A percentile compares a stretch with the other conserved stretches of the same genome.
These are phyloP conservation scores for Portevinia maculata DNA, from an alignment of 2,888 invertebrate species.

Conservation along the genomic window DNA sequence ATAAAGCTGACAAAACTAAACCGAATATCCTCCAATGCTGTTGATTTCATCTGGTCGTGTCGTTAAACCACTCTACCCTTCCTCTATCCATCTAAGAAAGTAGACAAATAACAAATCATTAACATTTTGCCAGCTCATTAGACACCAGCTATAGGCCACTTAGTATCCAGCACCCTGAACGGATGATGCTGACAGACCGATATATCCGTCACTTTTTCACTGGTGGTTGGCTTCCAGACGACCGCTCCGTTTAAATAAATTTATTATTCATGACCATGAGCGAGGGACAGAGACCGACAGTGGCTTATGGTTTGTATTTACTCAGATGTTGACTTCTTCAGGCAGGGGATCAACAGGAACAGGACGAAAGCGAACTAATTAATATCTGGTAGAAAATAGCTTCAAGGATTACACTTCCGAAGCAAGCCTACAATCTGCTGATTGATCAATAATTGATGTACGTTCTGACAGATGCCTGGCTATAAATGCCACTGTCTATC, in stretches of 20 bases:
- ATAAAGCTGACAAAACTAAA: neutral
- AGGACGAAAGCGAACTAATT: neutral
- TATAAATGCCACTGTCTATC: too few relatives aligned
- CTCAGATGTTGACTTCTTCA: neutral
- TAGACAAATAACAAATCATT: conserved; percentile 44
- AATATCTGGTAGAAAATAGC: neutral
- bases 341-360: too few relatives aligned
- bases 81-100: neutral
- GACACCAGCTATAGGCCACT: conserved; percentile 55
- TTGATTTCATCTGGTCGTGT: conserved; percentile 21
- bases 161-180: conserved; percentile 21
- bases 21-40: conserved; percentile 4
- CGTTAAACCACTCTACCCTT: conserved; percentile 12
- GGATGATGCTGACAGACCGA: conserved; percentile 26
- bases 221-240: neutral
- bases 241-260: conserved; percentile 9
- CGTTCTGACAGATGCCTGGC: conserved; percentile 50
- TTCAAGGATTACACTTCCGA: conserved; percentile 7
- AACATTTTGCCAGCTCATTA: conserved; percentile 55
- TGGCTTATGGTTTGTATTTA: conserved; percentile 6
- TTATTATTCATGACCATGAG: conserved; percentile 45
- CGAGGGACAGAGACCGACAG: too few relatives aligned
- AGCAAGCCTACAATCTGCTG: neutral
- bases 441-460: conserved; percentile 50
- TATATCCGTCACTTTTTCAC: neutral